Evolutionary conservation across 2,797 vertebrate species (phyloP), one percentile per base, ranked within the genome.

Genomic region (Psittacula echo): DNA sequence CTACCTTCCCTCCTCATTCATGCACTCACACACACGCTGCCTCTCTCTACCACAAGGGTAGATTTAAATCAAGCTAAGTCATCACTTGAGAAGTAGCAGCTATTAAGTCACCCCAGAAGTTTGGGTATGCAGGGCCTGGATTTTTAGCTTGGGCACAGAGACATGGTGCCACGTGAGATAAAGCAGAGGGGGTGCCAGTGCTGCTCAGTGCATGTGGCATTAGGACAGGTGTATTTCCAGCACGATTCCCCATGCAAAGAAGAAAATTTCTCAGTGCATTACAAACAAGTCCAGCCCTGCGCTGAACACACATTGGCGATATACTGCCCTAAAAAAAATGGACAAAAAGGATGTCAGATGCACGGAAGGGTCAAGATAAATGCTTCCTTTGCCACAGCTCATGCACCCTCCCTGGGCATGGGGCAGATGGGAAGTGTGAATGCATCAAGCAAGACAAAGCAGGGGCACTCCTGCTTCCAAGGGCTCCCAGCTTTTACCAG

Each of bases 301-400:
- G 77, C 0, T n/a, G 60, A 82, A 37, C 17, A 22, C n/a, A 76
- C 8, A 21, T 47, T 29, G 67, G 76, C 0, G 0, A 56, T 27
- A 9, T 10, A 45, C 47, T 17, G 4, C 50, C 37, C 44, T 51
- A 21, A 72, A 81, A 93, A 47, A 22, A 0, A 5, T 14, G 50
- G 47, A 42, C 32, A 44, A 81, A 81, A 77, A 82, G 58, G 17
- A 64, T n/a, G 50, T 53, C 67, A 65, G 50, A 66, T 0, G 1
- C 80, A 76, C 21, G 27, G 77, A 78, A 76, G 21, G 11, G 51
- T 20, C 0, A 7, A 81, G 34, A 76, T 13, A 73, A 89, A 79
- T 3, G 6, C 34, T 39, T 81, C 56, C 0, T 1, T 27, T 85
- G 78, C 37, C 27, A 44, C 0, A 4, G 53, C 11, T 3, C 5